Evolutionary conservation across 2,888 invertebrate species (phyloP), one percentile per base, ranked within the genome.

Genomic region (Coenonympha glycerion): DNA sequence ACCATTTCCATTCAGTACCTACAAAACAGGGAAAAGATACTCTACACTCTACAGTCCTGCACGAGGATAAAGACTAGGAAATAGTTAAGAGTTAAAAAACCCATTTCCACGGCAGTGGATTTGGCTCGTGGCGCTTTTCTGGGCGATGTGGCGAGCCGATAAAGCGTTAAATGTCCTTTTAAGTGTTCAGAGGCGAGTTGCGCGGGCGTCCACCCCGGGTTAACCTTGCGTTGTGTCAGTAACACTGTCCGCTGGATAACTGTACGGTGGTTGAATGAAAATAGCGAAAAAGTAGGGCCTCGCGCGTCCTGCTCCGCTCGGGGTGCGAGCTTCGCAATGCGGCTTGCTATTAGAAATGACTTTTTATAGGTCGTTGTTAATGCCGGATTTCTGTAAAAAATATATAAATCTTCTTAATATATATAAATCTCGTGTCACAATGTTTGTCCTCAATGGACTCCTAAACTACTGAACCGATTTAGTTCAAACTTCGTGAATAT

Each of bases 181-280:
- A 67, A 76, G 71, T 71, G 70, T 64, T 69, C 62, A 62, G 68
- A 64, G 60, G 69, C 62, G 64, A 69, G 67, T 71, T 66, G 67
- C 61, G 69, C 76, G 83, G 81, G 69, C 81, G 70, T 80, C 79
- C 65, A 83, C 80, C 82, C 76, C 75, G 64, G 57, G 57, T 68
- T 79, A 79, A 73, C 83, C 82, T 85, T 85, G 84, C 76, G 72
- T 75, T 80, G 80, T 80, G 82, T 81, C 83, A 83, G 77, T 81
- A 78, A 76, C 82, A 79, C 75, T 71, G 68, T 67, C 64, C 66
- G 67, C 65, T 71, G 79, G 70, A 76, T 82, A 84, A 81, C 81
- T 77, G 80, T 81, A 74, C 71, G 73, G 68, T 68, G 67, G 65
- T 64, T 77, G 78, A 78, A 80, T 80, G 73, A 77, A 73, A 76